Conservation (phyloP, 2,888 invertebrate species). For the Teleiodes luculella region DNA sequence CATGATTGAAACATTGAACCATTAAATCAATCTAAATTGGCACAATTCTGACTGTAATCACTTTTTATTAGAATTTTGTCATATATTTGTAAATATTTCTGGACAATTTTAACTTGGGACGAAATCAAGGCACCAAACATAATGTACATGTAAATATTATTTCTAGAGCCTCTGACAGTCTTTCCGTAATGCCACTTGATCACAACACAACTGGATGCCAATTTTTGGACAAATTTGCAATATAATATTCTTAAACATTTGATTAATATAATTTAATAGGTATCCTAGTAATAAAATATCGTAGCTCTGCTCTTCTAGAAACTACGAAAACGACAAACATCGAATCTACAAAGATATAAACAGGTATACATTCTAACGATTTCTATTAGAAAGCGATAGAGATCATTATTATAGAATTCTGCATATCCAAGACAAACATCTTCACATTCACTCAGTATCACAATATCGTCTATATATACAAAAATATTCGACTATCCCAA, state of each 20-base stretch:
- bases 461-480: slow-evolving; percentile 40
- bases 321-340: slow-evolving; percentile 5
- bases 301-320: slow-evolving; percentile 4
- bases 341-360: neutral
- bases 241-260: neutral
- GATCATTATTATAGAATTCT: slow-evolving; percentile 21
- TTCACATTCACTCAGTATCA: slow-evolving; percentile 14
- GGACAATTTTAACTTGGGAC: neutral
- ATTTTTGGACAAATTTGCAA: slow-evolving; percentile 33
- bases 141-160: slow-evolving; percentile 22
- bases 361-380: slow-evolving; percentile 25
- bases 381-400: slow-evolving; percentile 25
- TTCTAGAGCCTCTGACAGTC: slow-evolving; percentile 66
- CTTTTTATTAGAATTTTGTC: too few species aligned
- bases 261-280: neutral
- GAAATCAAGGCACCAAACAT: neutral
- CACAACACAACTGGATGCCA: slow-evolving; percentile 50
- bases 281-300: slow-evolving; percentile 1
- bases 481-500: slow-evolving; percentile 8
- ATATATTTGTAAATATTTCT: slow-evolving; percentile 16
- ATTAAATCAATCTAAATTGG: slow-evolving; percentile 10
- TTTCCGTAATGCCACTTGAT: slow-evolving; percentile 59
- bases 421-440: neutral
- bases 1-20: too few species aligned
- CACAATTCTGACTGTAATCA: too few species aligned